Evolutionary conservation across 1,140 invertebrate genomes (phyloP), one percentile per base, ranked within the genome.

Genomic region (Anastrepha ludens): DNA sequence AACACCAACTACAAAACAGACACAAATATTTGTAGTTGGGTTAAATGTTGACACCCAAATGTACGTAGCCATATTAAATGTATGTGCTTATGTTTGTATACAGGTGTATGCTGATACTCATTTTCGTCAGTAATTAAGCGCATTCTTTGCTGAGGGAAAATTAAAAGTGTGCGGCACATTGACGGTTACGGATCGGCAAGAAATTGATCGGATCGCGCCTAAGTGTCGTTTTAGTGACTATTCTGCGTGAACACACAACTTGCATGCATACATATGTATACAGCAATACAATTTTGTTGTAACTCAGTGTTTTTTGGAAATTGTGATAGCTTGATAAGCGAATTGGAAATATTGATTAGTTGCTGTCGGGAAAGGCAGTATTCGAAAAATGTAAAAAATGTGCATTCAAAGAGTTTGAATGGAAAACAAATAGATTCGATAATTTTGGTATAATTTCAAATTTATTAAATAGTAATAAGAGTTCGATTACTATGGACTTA

Each of bases 121-220:
- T 55, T 81, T 78, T 81, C 9, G 74, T n/a, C n/a, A 81, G 4
- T 55, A 81, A 81, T 81, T 81, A 81, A 58, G 29, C 74, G 50
- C 47, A 81, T 81, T 81, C 74, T 81, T 81, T 55, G 11, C 47
- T 81, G 47, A 81, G 74, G 50, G 6, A 81, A 81, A 50, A 55
- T 81, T 58, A 81, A 81, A 81, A 81, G 74, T 58, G 17, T 41
- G 50, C 74, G 50, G 55, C n/a, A 5, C 47, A 55, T 55, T 81
- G 47, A n/a, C 41, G n/a, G 74, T n/a, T n/a, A 55, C 47, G 74
- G 74, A 81, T 81, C 74, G 74, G 47, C 17, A 15, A 47, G 74
- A 81, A 81, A 58, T 50, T 81, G 74, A 81, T 55, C 74, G 47
- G 47, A 55, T 20, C 47, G 74, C 29, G 74, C 17, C n/a, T 6